Evolutionary conservation across 2,113 vertebrate species (phyloP).

Genomic region (Pseudolaguvia tuberculata): DNA sequence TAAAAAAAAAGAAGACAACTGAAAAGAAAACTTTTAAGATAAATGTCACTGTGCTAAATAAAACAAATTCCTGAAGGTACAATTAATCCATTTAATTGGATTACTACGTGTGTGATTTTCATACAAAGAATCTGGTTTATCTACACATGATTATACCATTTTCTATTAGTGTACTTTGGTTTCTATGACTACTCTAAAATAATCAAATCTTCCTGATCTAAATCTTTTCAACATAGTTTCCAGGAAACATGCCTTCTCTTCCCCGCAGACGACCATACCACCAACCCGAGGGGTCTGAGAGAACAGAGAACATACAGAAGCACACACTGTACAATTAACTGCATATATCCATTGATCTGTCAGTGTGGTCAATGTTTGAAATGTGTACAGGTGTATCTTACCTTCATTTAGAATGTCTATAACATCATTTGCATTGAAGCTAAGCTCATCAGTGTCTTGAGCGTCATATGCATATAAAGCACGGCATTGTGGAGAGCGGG

Average conservation of each 20-base stretch:
- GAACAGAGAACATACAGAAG: constrained; percentile 15
- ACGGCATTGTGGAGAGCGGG: constrained; percentile 67
- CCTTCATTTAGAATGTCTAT: constrained; percentile 76
- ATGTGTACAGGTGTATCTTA: constrained; percentile 39
- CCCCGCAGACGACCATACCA: constrained; percentile 74
- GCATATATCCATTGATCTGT: not conserved
- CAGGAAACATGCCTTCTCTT: constrained; percentile 77
- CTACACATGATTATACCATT: not conserved
- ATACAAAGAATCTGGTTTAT: not conserved
- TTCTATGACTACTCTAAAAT: not conserved
- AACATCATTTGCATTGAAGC: constrained; percentile 73
- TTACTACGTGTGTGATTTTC: not conserved
- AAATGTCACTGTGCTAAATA: constrained; percentile 9
- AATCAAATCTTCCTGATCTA: constrained; percentile 49
- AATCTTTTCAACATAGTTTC: constrained; percentile 79
- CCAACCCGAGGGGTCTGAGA: constrained; percentile 77
- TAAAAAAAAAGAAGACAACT: not conserved
- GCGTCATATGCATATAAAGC: constrained; percentile 80
- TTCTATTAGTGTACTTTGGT: not conserved
- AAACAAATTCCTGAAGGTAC: constrained; percentile 4
- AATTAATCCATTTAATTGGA: constrained; percentile 2
- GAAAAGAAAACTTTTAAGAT: constrained; percentile 13
- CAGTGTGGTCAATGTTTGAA: not conserved
- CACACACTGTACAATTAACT: not conserved
- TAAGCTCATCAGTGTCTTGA: constrained; percentile 80